Evolutionary conservation across 2,888 invertebrate species (phyloP), one percentile per base, ranked within the genome.

Genomic region (Hyppa rectilinea): DNA sequence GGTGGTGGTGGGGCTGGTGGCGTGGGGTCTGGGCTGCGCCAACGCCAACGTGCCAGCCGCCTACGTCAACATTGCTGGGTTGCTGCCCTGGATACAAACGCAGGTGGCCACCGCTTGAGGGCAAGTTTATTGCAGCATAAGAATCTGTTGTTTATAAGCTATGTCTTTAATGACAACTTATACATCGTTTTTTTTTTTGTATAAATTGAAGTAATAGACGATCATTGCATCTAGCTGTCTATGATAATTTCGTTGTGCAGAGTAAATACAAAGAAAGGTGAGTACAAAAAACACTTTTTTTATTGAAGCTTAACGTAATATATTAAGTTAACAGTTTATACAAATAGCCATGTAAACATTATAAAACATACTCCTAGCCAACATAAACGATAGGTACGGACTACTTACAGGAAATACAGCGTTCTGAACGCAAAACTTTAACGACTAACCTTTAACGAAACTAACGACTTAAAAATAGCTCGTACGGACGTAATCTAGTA

Each of bases 1-100:
- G 96, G 94, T 95, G 66, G 95, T 97, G 1, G 97, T 96, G 10
- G 98, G 98, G 0, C 90, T 98, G 75, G 98, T 98, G 20, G 92
- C 97, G 34, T 98, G 97, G 97, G 97, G 98, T 0, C 97, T 98
- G 47, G 97, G 97, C 58, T 98, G 98, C 81, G 98, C 97, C 0
- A 95, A 93, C 78, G 91, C 96, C 0, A 97, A 97, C 71, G 96
- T 98, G 9, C 97, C 98, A 0, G 98, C 97, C 0, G 98, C 97
- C 29, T 98, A 98, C 87, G 97, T 97, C 34, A 98, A 98, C 87
- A 96, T 98, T 2, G 97, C 97, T 9, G 97, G 96, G 34, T 97
- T 97, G 80, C 87, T 97, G 58, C 92, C 97, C 5, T 98, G 97
- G 97, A 97, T 98, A 90, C 96, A 96, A 82, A 93, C 92, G 63